Base-by-base conservation (phyloP, 2,113 vertebrate genomes). In the Lagopus muta region DNA sequence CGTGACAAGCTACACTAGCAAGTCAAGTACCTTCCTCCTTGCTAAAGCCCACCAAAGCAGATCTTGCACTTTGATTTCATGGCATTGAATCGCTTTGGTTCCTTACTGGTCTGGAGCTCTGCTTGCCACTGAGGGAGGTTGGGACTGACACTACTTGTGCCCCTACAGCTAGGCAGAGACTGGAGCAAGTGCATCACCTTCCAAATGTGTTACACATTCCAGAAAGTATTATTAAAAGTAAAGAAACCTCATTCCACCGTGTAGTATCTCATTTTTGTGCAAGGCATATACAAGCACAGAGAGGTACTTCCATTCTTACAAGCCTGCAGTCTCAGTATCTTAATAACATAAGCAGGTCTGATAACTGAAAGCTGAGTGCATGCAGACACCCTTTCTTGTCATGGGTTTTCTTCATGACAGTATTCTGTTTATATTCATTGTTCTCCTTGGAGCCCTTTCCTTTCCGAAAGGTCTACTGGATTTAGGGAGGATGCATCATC, bases 81-180 rank as follows among this genome's bases (percentile, higher is more conserved):
- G 40, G 43, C 28, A 52, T 6, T 66, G 45, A 45, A 67, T 32
- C 62, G n/a, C n/a, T 77, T 76, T 42, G 42, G 2, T 30, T 42
- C 28, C 11, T 45, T 50, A 45, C 52, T 52, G 0, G 1, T 24
- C 36, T 17, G 20, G 42, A 18, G 73, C 66, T 62, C 48, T 48
- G 6, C 30, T 55, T 70, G 40, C 36, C 52, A 71, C 45, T 32
- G 32, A 8, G 40, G 67, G n/a, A 74, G 24, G 11, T 9, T 0
- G 2, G 52, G 42, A 28, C 22, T 36, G 36, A 27, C 45, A 17
- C 36, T 30, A 20, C 24, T 80, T 1, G 0, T 58, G 28, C 14
- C 55, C 10, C 69, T n/a, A 34, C 27, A 86, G 27, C 25, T 25
- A 34, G 28, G 55, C 40, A 73, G 50, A 75, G 55, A 28, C 55